Conservation (phyloP, 2,797 vertebrate genomes). For the Scarus forsteni region DNA sequence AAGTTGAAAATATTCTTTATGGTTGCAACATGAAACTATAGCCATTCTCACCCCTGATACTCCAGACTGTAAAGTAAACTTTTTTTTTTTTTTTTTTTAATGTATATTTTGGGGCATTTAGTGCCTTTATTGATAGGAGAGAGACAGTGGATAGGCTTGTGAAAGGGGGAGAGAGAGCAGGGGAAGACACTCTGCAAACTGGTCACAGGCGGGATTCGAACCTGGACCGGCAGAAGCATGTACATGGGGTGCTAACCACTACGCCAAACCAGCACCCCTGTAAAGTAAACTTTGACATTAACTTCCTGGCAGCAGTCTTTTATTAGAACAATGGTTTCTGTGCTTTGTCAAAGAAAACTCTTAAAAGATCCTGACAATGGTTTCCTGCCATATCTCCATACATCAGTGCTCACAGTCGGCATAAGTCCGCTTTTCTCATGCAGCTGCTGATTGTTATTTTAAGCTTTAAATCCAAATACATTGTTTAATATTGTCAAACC, state of each 20-base stretch:
- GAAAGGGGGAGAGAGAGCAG: too few species aligned
- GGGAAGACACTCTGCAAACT: too few species aligned
- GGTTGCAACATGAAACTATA: not conserved
- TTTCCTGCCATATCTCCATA: not conserved
- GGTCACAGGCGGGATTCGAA: too few species aligned
- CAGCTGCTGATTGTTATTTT: slow-evolving; percentile 17
- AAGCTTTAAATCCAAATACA: slow-evolving; percentile 31
- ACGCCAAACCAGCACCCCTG: too few species aligned
- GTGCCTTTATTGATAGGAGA: too few species aligned
- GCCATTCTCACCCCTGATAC: not conserved
- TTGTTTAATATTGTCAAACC: slow-evolving; percentile 48
- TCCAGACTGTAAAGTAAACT: slow-evolving; percentile 1
- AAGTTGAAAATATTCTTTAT: too few species aligned
- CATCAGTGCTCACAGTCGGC: not conserved
- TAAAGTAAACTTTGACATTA: slow-evolving; percentile 3
- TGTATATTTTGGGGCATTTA: too few species aligned
- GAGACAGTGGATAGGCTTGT: too few species aligned
- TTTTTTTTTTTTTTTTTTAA: too few species aligned
- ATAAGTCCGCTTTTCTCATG: not conserved
- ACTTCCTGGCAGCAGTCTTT: not conserved
- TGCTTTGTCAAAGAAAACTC: slow-evolving; percentile 7
- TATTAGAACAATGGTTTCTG: not conserved
- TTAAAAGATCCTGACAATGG: not conserved
- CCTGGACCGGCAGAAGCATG: too few species aligned
- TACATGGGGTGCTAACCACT: too few species aligned